phyloP scores from a whole-genome alignment of 2,888 invertebrate species.

The Abrostola tripartita region DNA sequence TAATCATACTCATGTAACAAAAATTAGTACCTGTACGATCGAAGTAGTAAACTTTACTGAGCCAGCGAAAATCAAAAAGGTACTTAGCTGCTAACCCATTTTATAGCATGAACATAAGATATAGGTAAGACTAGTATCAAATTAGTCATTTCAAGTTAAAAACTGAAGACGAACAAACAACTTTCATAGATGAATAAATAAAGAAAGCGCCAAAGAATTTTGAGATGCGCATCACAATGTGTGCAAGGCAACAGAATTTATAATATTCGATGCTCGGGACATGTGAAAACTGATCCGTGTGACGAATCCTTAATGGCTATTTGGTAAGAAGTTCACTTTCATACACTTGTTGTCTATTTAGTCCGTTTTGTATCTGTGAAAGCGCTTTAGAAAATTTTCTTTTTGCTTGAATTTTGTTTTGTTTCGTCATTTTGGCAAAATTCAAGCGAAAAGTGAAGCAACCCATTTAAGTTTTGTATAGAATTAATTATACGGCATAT shows the following conservation, averaged over 20 bases:
- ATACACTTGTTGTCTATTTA: slow-evolving; percentile 49
- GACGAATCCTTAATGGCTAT: slow-evolving; percentile 69
- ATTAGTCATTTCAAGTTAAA: not conserved
- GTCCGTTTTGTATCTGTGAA: slow-evolving; percentile 39
- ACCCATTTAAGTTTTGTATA: too few relatives aligned
- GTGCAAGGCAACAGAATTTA: slow-evolving; percentile 73
- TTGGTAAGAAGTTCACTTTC: slow-evolving; percentile 57
- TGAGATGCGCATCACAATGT: slow-evolving; percentile 69
- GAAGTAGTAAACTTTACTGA: too few relatives aligned
- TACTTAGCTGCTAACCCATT: too few relatives aligned
- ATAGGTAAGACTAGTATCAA: too few relatives aligned
- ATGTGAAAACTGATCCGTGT: slow-evolving; percentile 78
- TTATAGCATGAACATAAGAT: too few relatives aligned
- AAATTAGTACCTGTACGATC: too few relatives aligned
- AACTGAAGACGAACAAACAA: slow-evolving; percentile 29
- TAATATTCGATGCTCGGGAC: slow-evolving; percentile 71
- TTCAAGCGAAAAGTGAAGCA: too few relatives aligned
- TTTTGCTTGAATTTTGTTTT: not conserved
- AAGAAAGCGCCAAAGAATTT: slow-evolving; percentile 67
- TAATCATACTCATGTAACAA: too few relatives aligned
- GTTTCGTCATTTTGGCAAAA: not conserved
- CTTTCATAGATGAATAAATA: slow-evolving; percentile 59
- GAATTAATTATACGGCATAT: too few relatives aligned
- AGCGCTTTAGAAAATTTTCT: slow-evolving; percentile 24
- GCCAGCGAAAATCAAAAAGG: too few relatives aligned